phyloP scores from a whole-genome alignment of 2,888 invertebrate species.

The Drosophila neoperkinsi region DNA sequence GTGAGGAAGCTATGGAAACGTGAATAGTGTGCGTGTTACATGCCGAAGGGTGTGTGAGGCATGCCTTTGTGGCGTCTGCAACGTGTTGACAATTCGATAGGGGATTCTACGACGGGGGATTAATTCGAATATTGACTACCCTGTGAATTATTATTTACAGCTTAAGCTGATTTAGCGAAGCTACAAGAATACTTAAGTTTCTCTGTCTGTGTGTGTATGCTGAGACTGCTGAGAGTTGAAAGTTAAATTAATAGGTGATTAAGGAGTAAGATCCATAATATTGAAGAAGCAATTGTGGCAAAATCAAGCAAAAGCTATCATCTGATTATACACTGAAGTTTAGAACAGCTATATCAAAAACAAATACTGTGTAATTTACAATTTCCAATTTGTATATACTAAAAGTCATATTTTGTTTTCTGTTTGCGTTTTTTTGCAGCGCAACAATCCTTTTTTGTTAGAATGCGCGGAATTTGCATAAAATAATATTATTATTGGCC shows the following conservation, averaged over 20 bases:
- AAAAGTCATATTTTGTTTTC: not conserved
- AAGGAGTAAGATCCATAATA: not conserved
- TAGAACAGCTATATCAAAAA: not conserved
- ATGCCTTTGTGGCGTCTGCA: constrained; percentile 16
- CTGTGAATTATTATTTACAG: constrained; percentile 41
- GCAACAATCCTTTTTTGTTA: constrained; percentile 14
- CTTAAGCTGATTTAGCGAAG: constrained; percentile 6
- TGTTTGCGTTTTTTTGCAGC: constrained; percentile 13
- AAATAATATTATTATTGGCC: constrained; percentile 69
- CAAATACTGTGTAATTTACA: not conserved
- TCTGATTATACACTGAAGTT: not conserved
- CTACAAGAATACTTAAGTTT: not conserved
- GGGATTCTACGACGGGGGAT: not conserved
- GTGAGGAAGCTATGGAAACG: not conserved
- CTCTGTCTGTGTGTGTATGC: not conserved
- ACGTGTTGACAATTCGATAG: constrained; percentile 37
- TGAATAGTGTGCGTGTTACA: constrained; percentile 5
- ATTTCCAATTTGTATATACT: constrained; percentile 7
- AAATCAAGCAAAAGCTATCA: not conserved
- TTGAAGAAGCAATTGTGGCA: constrained; percentile 7
- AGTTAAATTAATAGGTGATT: not conserved
- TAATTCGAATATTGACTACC: constrained; percentile 45
- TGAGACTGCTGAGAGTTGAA: not conserved
- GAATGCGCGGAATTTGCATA: constrained; percentile 43
- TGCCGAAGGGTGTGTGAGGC: constrained; percentile 12